Conservation (phyloP, 2,797 vertebrate species). For the Anas georgica region DNA sequence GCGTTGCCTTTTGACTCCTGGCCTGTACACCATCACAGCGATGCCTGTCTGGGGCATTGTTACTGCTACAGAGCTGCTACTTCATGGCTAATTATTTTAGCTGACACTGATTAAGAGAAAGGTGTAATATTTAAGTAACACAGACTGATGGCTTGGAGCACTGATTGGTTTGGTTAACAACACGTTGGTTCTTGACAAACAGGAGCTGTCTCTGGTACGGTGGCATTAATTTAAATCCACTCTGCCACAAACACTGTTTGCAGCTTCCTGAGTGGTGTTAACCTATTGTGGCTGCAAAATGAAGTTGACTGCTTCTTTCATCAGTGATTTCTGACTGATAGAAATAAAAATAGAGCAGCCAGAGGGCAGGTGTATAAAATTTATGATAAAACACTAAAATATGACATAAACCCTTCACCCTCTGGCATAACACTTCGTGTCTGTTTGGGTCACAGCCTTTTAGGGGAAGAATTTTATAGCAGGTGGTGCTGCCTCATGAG, state of each 20-base stretch:
- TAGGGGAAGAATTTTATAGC: constrained; percentile 49
- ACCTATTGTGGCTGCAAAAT: neutral
- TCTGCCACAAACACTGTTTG: constrained; percentile 15
- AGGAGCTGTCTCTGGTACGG: constrained; percentile 30
- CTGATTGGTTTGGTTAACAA: neutral
- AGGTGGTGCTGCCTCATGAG: constrained; percentile 55
- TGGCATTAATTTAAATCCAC: neutral
- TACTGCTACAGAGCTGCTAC: neutral
- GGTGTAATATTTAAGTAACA: neutral
- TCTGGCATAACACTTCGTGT: constrained; percentile 3
- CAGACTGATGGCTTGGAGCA: neutral
- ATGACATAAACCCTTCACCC: constrained; percentile 37
- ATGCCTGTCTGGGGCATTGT: neutral
- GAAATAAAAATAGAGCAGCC: constrained; percentile 49
- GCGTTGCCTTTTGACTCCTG: neutral
- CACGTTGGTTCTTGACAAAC: neutral
- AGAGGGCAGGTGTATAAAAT: constrained; percentile 20
- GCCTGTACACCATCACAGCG: neutral
- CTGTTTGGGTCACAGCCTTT: constrained; percentile 47
- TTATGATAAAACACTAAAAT: constrained; percentile 38
- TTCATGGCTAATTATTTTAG: neutral
- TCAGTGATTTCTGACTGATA: constrained; percentile 4
- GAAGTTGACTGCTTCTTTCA: neutral
- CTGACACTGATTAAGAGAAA: neutral
- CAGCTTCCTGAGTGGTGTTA: neutral